These are phyloP conservation scores for Campylomormyrus numenius DNA, from an alignment of 2,113 vertebrate species.

Conservation along the genomic window DNA sequence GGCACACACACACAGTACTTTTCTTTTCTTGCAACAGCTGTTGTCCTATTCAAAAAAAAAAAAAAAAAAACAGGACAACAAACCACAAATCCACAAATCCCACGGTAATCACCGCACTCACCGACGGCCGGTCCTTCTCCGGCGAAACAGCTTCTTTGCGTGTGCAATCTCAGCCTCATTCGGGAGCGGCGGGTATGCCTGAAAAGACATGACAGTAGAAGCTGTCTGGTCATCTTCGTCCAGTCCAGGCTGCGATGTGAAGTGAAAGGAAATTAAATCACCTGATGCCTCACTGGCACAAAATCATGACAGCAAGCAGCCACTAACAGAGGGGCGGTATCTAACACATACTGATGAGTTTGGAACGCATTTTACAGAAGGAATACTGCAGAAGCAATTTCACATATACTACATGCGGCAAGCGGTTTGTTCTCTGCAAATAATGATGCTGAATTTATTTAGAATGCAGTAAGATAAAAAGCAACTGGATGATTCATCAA, in stretches of 20 bases:
- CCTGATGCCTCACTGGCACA: neutral
- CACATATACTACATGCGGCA: neutral
- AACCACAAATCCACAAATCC: too few relatives aligned
- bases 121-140: slow-evolving; percentile 84
- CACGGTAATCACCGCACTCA: slow-evolving; percentile 43
- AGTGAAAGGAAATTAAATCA: neutral
- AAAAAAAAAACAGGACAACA: neutral
- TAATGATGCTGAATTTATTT: neutral
- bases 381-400: neutral
- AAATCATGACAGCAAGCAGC: neutral
- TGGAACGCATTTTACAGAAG: neutral
- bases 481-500: neutral
- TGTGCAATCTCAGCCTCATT: slow-evolving; percentile 91
- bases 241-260: neutral
- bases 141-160: slow-evolving; percentile 92
- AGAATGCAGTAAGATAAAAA: neutral
- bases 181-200: slow-evolving; percentile 84
- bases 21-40: neutral
- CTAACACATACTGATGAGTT: neutral
- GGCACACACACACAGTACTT: neutral
- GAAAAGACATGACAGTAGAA: slow-evolving; percentile 29
- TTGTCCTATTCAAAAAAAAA: neutral
- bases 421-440: neutral
- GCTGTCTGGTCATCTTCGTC: neutral
- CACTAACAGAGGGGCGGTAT: neutral